Evolutionary conservation across 2,888 invertebrate species (phyloP).

Genomic region (Cephalotes varians): DNA sequence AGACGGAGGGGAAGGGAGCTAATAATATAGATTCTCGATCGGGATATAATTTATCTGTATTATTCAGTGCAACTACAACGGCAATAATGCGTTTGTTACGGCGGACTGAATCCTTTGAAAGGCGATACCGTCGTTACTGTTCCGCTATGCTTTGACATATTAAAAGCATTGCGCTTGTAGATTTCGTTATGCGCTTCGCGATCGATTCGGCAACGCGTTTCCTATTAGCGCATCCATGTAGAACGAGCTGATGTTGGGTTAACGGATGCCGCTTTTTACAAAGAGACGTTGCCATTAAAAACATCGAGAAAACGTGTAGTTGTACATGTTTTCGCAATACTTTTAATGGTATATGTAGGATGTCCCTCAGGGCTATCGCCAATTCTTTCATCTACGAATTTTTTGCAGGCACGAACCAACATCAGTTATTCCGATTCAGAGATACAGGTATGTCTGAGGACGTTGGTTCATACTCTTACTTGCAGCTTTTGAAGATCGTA

Average conservation of each 20-base stretch:
- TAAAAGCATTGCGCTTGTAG: conserved; percentile 45
- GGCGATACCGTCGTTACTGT: conserved; percentile 31
- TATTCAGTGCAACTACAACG: conserved; percentile 48
- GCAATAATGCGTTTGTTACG: conserved; percentile 66
- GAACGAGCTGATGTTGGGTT: conserved; percentile 42
- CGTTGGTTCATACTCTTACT: not conserved
- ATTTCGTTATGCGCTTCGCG: conserved; percentile 40
- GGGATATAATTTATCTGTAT: conserved; percentile 67
- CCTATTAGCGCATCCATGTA: conserved; percentile 40
- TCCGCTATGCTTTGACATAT: conserved; percentile 35
- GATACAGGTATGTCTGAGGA: not conserved
- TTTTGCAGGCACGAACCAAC: not conserved
- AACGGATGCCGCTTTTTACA: conserved; percentile 27
- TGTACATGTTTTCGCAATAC: not conserved
- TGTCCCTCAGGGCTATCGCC: not conserved
- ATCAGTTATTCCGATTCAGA: not conserved
- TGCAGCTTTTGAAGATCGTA: not conserved
- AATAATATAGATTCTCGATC: conserved; percentile 36
- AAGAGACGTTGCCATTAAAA: conserved; percentile 11
- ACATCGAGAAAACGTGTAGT: not conserved
- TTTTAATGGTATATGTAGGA: not conserved
- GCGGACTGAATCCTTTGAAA: conserved; percentile 56
- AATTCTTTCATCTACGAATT: not conserved
- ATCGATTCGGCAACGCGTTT: conserved; percentile 43
- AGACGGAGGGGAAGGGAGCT: not conserved